Conservation (phyloP, 2,888 invertebrate species). For the Cryptophagus acutangulus region DNA sequence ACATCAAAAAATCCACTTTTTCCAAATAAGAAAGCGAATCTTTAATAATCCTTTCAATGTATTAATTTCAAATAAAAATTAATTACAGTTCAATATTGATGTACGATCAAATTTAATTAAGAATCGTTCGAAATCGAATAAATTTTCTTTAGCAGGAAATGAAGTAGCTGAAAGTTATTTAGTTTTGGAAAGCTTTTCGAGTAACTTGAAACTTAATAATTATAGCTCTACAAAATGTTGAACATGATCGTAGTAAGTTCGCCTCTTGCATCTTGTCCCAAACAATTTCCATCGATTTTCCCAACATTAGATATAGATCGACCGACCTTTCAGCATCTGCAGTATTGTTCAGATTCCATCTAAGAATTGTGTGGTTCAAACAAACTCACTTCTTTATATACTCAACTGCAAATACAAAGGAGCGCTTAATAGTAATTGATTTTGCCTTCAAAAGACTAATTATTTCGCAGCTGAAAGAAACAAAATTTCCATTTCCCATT, state of each 20-base stretch:
- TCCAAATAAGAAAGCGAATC: no score
- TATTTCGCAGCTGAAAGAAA: no score
- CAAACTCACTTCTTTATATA: background rate
- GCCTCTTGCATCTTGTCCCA: constrained; percentile 2
- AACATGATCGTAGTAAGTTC: constrained; percentile 9
- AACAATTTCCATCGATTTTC: background rate
- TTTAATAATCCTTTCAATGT: no score
- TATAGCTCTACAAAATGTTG: constrained; percentile 16
- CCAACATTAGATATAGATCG: constrained; percentile 1
- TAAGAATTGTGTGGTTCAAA: constrained; percentile 1
- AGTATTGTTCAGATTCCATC: background rate
- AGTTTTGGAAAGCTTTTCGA: background rate
- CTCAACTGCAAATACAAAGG: no score
- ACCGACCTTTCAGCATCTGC: background rate
- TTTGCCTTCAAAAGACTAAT: no score
- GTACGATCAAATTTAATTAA: no score
- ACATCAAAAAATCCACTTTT: no score
- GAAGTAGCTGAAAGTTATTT: background rate
- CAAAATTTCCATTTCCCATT: no score
- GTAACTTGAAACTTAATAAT: constrained; percentile 9
- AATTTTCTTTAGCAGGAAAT: background rate
- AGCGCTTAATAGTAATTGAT: no score
- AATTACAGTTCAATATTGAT: no score
- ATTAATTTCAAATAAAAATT: no score
- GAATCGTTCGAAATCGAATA: no score